A percentile compares a stretch with the other conserved stretches of the same genome.
These are phyloP conservation scores for Acrossocheilus wenchowensis DNA, from an alignment of 2,797 vertebrate species.

Conservation along the genomic window DNA sequence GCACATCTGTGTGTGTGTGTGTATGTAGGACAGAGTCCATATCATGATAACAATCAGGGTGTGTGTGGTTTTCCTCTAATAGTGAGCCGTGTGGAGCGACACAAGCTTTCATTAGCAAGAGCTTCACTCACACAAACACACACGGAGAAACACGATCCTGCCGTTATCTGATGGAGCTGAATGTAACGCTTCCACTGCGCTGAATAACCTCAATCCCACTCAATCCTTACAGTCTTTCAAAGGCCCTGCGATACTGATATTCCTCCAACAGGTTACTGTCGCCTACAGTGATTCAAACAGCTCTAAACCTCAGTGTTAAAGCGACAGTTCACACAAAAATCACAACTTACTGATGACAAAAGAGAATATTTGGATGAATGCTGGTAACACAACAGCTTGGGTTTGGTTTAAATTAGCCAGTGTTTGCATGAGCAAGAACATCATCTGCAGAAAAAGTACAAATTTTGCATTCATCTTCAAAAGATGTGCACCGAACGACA, in stretches of 20 bases:
- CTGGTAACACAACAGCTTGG: background rate
- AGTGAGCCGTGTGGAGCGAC: slow-evolving; percentile 14
- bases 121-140: slow-evolving; percentile 26
- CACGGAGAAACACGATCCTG: slow-evolving; percentile 36
- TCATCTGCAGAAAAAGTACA: background rate
- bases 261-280: background rate
- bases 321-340: background rate
- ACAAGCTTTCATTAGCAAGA: slow-evolving; percentile 38
- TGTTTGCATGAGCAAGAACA: background rate
- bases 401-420: background rate
- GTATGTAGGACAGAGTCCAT: slow-evolving; percentile 14
- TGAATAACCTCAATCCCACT: slow-evolving; percentile 28
- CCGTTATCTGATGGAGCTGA: slow-evolving; percentile 46
- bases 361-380: too few relatives aligned
- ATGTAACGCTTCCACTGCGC: background rate
- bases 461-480: background rate
- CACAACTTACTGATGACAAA: background rate
- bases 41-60: slow-evolving; percentile 44
- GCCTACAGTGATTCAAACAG: background rate
- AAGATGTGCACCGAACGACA: background rate
- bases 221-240: background rate
- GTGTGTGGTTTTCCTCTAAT: slow-evolving; percentile 26
- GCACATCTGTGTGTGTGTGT: slow-evolving; percentile 10
- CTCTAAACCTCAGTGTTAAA: background rate
- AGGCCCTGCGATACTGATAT: background rate